Conservation (phyloP, 2,888 invertebrate genomes). For the Ametastegia equiseti region DNA sequence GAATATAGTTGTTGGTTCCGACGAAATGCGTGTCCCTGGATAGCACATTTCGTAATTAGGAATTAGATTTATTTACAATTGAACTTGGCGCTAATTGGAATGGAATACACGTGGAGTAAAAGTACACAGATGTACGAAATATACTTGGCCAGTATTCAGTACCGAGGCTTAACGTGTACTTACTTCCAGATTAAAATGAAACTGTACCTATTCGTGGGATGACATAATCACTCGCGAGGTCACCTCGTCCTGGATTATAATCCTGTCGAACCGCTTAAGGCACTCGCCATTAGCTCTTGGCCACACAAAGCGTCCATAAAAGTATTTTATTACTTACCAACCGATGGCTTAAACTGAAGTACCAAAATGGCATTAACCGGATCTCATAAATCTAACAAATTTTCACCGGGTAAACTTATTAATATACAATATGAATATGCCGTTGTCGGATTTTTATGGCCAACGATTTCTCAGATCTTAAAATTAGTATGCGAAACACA, state of each 20-base stretch:
- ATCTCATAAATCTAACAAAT: constrained; percentile 12
- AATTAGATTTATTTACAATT: background rate
- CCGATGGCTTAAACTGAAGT: background rate
- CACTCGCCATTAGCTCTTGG: constrained; percentile 1
- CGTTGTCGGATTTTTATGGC: background rate
- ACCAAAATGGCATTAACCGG: background rate
- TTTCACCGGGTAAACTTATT: background rate
- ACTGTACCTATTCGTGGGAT: constrained; percentile 32
- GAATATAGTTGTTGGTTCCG: background rate
- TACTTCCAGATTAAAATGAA: constrained; percentile 21
- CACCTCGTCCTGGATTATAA: constrained; percentile 47
- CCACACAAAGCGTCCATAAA: constrained; percentile 4
- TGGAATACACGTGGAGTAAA: background rate
- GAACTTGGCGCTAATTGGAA: background rate
- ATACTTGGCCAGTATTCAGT: background rate
- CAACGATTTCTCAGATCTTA: background rate
- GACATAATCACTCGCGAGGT: constrained; percentile 48
- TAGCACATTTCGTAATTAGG: background rate
- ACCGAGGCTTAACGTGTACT: background rate
- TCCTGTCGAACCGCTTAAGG: constrained; percentile 35
- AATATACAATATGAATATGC: background rate
- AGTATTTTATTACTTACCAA: constrained; percentile 21
- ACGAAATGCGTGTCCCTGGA: background rate
- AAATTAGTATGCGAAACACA: background rate
- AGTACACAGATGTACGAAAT: background rate